Evolutionary conservation across 2,888 invertebrate genomes (phyloP).

Genomic region (Apodemia mormo): DNA sequence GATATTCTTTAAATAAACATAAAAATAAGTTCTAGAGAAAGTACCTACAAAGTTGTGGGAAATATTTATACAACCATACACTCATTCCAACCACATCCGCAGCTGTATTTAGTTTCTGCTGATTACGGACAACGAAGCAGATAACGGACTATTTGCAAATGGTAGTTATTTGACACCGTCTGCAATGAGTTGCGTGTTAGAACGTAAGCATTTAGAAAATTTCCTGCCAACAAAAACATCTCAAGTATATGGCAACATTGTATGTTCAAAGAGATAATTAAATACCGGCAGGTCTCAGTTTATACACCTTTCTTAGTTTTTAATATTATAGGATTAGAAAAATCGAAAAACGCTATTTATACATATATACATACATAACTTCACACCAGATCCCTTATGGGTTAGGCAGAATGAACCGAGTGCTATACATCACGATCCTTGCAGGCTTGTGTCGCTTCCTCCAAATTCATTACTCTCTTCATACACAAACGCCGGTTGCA

Average conservation of each 20-base stretch:
- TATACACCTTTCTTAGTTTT: too few species aligned
- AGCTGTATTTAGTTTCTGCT: conserved; percentile 12
- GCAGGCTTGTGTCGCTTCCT: too few species aligned
- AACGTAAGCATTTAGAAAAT: background rate
- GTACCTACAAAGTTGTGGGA: background rate
- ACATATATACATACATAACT: too few species aligned
- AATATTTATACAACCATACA: background rate
- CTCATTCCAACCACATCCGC: conserved; percentile 3
- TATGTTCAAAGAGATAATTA: background rate
- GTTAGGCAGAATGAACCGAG: too few species aligned
- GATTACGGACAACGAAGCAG: conserved; percentile 4
- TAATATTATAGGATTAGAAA: too few species aligned
- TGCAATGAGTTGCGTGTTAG: background rate
- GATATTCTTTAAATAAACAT: too few species aligned
- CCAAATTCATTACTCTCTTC: too few species aligned
- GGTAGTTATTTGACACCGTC: conserved; percentile 1
- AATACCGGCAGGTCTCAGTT: background rate
- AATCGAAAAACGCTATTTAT: too few species aligned
- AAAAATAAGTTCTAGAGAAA: background rate
- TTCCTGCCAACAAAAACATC: background rate
- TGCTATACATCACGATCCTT: too few species aligned
- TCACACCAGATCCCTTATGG: too few species aligned
- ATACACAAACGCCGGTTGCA: too few species aligned
- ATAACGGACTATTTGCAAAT: background rate
- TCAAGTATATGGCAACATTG: background rate